Evolutionary conservation across 2,888 invertebrate species (phyloP), one percentile per base, ranked within the genome.

Genomic region (Pyrocoelia pectoralis): DNA sequence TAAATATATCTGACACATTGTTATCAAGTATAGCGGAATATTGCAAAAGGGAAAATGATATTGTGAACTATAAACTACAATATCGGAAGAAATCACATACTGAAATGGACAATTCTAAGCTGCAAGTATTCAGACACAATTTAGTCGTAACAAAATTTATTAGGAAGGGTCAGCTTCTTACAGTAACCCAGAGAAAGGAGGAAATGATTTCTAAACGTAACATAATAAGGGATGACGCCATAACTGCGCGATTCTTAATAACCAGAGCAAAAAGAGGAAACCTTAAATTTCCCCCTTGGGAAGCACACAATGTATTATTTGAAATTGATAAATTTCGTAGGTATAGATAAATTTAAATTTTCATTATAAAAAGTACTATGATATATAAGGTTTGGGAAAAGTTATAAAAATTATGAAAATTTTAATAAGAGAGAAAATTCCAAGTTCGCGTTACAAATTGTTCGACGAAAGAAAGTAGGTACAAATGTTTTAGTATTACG

Each of bases 201-300:
- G 12, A 56, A 40, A 33, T 49, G 38, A 17, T 56, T 50, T 48
- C 49, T 38, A 50, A 56, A 56, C 12, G 15, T 18, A 38, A 17
- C 33, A 50, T 50, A 56, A 56, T 56, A 18, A 50, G 13, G 13
- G 50, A 14, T 24, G 56, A 56, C 40, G 29, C 19, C 40, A n/a
- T 40, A 40, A 50, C 56, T 50, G 56, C 33, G 56, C 50, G 38
- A 40, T 18, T 24, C 38, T 49, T 56, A 56, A 56, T 50, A 56
- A 56, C 49, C 49, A 50, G 17, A 29, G 19, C 38, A 50, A 48
- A 49, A 56, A 49, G 33, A n/a, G 56, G 40, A 50, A 49, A 50
- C 24, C 50, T 38, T 17, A 56, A 56, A 56, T 56, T 49, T 56
- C 49, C 49, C 56, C 40, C 56, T 12, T 40, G 56, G 49, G 56